Base-by-base conservation (phyloP, 2,888 invertebrate genomes). In the Epicampocera succincta region DNA sequence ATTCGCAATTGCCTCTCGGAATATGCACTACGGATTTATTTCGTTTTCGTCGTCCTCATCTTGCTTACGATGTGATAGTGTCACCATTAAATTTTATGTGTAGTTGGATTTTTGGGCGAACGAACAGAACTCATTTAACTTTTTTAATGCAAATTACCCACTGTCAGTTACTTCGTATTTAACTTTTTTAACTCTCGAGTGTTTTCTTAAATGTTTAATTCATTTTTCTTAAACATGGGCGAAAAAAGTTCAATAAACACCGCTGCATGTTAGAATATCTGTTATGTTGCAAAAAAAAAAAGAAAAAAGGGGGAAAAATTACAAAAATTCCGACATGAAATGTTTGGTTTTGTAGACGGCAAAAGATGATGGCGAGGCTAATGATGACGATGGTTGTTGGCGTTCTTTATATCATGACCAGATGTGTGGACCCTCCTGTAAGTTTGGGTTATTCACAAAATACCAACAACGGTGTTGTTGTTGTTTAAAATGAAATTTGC, bases 301-400 rank as follows among this genome's bases (percentile, higher is more conserved):
- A 8, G 25, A 73, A 48, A 15, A 44, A 25, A 21, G 9, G 42
- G 69, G 63, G 66, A 76, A 78, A 74, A 78, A 48, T 69, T 78
- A 78, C 78, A 82, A 78, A 78, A 82, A 82, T 82, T 78, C 74
- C 78, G 74, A 82, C 82, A 78, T 82, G 74, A 78, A 82, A 78
- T 82, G 82, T 74, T 82, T 74, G 52, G 60, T 71, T 69, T 65
- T 44, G 58, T 71, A 46, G 40, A 46, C 69, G 71, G 38, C 71
- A 71, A 82, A 82, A 78, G 78, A 71, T 78, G 78, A 74, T 82
- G 76, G 52, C 11, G 52, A 60, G 58, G 56, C 13, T 60, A 66
- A 38, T 40, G 58, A 69, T 61, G 52, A 76, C 48, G 50, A 58
- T 65, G 58, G 42, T 52, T 72, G 46, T 66, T 78, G 60, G 58